Evolutionary conservation across 2,797 vertebrate species (phyloP), one percentile per base, ranked within the genome.

Genomic region (Acrossocheilus wenchowensis): DNA sequence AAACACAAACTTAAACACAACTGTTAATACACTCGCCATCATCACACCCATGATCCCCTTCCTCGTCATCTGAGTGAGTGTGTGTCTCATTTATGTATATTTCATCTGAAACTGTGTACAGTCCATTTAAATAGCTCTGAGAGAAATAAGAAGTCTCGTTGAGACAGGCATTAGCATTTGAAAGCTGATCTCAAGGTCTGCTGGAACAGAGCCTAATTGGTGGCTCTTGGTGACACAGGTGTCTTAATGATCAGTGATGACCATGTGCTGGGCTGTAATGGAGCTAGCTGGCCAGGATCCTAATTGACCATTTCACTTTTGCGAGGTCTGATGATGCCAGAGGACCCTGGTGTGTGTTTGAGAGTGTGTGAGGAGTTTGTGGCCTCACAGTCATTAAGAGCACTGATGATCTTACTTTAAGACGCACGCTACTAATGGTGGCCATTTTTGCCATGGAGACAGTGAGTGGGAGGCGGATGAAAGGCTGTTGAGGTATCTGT

Each of bases 231-330:
- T 90, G 88, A 88, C 88, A 89, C 52, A 50, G 89, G 88, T 86
- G 83, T 90, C 79, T 88, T 91, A 90, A 91, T 90, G 84, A 90
- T 84, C 84, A 82, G 83, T 88, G 87, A 89, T 90, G 88, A 89
- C 83, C 73, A 80, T 87, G 84, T 73, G 64, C 74, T 60, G 82
- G 82, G 69, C 57, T 41, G 80, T 79, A 89, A 89, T 89, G 78
- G 83, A 85, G 72, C 87, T 84, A 30, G 41, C 57, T 82, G 83
- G 77, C 75, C 80, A 62, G 80, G 68, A 81, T 84, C 50, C 84
- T 90, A 91, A 90, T 91, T 91, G 86, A 87, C 79, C 84, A 78
- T 90, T 88, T 88, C 78, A 69, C 52, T 87, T 87, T 79, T 78
- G 80, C 8, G 45, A 43, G 64, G 12, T 64, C 64, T 71, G 84